phyloP scores from a whole-genome alignment of 1,140 invertebrate genomes.

The Pogonomyrmex barbatus region DNA sequence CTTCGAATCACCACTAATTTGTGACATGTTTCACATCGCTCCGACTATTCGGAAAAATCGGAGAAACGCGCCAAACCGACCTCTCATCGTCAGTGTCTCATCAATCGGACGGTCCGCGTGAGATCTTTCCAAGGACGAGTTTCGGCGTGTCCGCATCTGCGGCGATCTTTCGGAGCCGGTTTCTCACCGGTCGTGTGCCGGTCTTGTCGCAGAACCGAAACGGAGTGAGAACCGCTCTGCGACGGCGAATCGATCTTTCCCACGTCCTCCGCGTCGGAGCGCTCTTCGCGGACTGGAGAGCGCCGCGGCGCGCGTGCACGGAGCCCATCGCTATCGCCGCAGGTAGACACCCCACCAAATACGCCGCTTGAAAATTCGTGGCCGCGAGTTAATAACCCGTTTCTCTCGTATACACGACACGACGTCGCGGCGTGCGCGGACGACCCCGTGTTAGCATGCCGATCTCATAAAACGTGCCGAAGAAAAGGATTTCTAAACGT shows the following conservation, averaged over 20 bases:
- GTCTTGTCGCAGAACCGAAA: conserved; percentile 1
- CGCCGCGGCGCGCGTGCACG: conserved; percentile 75
- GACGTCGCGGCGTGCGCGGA: conserved; percentile 42
- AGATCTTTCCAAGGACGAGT: neutral
- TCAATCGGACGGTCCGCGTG: neutral
- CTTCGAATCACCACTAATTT: neutral
- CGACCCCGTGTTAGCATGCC: conserved; percentile 4
- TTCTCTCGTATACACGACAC: conserved; percentile 28
- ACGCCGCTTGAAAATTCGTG: conserved; percentile 74
- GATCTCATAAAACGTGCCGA: conserved; percentile 16
- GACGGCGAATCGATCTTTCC: conserved; percentile 71
- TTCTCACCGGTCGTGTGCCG: conserved; percentile 26
- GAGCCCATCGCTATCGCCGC: conserved; percentile 81
- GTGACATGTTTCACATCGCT: conserved; percentile 18
- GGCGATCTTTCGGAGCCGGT: conserved; percentile 17
- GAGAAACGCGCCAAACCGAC: neutral
- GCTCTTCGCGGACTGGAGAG: conserved; percentile 83
- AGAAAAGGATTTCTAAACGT: neutral
- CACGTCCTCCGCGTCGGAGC: conserved; percentile 82
- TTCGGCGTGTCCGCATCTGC: neutral
- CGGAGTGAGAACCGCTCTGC: conserved; percentile 59
- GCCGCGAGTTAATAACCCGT: conserved; percentile 73
- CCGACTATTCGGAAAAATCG: neutral
- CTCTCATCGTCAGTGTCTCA: neutral
- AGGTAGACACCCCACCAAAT: conserved; percentile 82